These are phyloP conservation scores for Cynocephalus volans DNA, from an alignment of 2,113 vertebrate species.

Conservation along the genomic window DNA sequence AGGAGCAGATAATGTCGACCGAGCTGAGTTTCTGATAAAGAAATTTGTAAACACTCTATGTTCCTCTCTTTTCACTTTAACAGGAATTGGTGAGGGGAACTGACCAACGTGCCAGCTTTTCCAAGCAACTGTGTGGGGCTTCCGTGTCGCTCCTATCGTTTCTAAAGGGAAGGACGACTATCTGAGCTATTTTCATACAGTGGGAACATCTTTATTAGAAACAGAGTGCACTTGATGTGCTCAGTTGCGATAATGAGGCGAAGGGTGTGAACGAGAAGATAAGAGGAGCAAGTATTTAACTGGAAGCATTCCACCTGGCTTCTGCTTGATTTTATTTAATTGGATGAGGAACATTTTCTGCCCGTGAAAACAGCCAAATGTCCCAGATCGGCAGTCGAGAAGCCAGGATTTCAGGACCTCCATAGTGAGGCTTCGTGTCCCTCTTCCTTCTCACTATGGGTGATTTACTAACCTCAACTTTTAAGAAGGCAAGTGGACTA, in stretches of 20 bases:
- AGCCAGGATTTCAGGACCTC: conserved; percentile 75
- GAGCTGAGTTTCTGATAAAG: not conserved
- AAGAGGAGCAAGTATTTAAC: conserved; percentile 82
- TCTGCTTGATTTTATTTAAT: conserved; percentile 80
- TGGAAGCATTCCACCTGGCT: conserved; percentile 86
- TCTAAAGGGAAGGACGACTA: conserved; percentile 62
- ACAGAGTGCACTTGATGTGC: conserved; percentile 72
- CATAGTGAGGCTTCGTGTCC: not conserved
- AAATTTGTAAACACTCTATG: not conserved
- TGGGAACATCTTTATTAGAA: conserved; percentile 81
- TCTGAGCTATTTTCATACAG: conserved; percentile 73
- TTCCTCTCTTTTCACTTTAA: not conserved
- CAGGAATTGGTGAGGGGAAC: not conserved
- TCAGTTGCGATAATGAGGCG: conserved; percentile 81
- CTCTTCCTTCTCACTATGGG: not conserved
- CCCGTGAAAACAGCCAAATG: conserved; percentile 82
- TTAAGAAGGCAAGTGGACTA: not conserved
- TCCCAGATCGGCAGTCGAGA: conserved; percentile 79
- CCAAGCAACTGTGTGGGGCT: not conserved
- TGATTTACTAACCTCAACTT: not conserved
- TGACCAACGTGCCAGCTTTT: not conserved
- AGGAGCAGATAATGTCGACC: not conserved
- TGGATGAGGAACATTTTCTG: conserved; percentile 85
- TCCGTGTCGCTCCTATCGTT: conserved; percentile 1
- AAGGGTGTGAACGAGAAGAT: conserved; percentile 84